Evolutionary conservation across 1,140 invertebrate species (phyloP).

Genomic region (Asbolus verrucosus): DNA sequence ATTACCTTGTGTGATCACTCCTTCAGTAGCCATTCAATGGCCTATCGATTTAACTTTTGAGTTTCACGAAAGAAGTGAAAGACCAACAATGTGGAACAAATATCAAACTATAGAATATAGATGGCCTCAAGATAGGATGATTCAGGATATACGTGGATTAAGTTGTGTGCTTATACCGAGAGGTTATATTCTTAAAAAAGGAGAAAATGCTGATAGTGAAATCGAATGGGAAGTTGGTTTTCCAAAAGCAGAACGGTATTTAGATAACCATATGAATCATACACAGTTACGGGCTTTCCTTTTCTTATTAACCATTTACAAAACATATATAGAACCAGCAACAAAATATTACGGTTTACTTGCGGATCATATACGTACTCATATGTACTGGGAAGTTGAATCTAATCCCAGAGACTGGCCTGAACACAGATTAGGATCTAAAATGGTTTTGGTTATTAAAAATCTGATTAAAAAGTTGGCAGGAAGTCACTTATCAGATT

Average conservation of each 20-base stretch:
- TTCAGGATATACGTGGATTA: slow-evolving; percentile 74
- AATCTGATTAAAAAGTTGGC: slow-evolving; percentile 67
- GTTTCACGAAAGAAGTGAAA: slow-evolving; percentile 54
- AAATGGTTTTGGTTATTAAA: slow-evolving; percentile 73
- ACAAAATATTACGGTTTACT: slow-evolving; percentile 69
- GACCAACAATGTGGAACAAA: slow-evolving; percentile 56
- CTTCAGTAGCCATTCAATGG: slow-evolving; percentile 57
- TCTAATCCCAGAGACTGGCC: slow-evolving; percentile 76
- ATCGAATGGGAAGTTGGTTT: slow-evolving; percentile 82
- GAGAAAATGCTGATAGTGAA: slow-evolving; percentile 67
- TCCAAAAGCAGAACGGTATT: slow-evolving; percentile 77
- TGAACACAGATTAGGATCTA: slow-evolving; percentile 76
- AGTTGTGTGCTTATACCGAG: slow-evolving; percentile 78
- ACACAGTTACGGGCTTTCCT: slow-evolving; percentile 77
- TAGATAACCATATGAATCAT: slow-evolving; percentile 77
- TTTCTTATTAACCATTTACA: slow-evolving; percentile 73
- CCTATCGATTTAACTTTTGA: slow-evolving; percentile 54
- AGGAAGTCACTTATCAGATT: slow-evolving; percentile 75
- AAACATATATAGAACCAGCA: slow-evolving; percentile 75
- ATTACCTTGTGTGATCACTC: slow-evolving; percentile 56
- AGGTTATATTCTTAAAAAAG: slow-evolving; percentile 72
- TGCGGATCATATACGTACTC: slow-evolving; percentile 77
- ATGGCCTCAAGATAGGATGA: slow-evolving; percentile 76
- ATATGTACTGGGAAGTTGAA: slow-evolving; percentile 85
- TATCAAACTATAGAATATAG: slow-evolving; percentile 64